These are phyloP conservation scores for Eilema griseolum DNA, from an alignment of 2,888 invertebrate species.

Conservation along the genomic window DNA sequence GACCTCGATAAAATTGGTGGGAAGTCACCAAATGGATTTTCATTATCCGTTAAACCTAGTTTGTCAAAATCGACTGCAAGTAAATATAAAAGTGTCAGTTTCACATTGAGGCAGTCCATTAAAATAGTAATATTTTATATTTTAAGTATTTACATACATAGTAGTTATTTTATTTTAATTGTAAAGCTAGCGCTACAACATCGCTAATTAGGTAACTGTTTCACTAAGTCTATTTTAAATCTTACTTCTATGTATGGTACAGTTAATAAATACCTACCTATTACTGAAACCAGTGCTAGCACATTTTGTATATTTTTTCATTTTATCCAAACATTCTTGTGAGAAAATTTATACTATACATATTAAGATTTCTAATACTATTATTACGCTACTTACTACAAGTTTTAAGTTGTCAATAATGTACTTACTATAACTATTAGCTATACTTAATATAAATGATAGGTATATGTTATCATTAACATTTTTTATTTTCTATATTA, in stretches of 20 bases:
- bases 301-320: not conserved
- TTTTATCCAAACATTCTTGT: not conserved
- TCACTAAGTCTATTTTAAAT: constrained; percentile 22
- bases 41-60: constrained; percentile 94
- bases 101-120: constrained; percentile 7
- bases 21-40: constrained; percentile 93
- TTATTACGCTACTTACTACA: not conserved
- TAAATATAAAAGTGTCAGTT: constrained; percentile 32
- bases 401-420: not conserved
- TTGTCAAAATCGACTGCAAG: constrained; percentile 93
- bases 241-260: constrained; percentile 21
- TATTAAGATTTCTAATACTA: not conserved
- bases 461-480: no score
- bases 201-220: constrained; percentile 32
- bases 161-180: constrained; percentile 19
- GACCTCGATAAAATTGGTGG: constrained; percentile 92
- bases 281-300: constrained; percentile 6
- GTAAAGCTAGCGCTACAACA: constrained; percentile 29
- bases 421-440: not conserved
- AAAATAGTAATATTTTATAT: constrained; percentile 26
- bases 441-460: not conserved
- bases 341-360: not conserved
- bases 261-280: constrained; percentile 21
- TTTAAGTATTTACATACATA: constrained; percentile 17
- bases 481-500: constrained; percentile 9